Evolutionary conservation across 2,888 invertebrate genomes (phyloP).

Genomic region (Boloria euphrosyne): DNA sequence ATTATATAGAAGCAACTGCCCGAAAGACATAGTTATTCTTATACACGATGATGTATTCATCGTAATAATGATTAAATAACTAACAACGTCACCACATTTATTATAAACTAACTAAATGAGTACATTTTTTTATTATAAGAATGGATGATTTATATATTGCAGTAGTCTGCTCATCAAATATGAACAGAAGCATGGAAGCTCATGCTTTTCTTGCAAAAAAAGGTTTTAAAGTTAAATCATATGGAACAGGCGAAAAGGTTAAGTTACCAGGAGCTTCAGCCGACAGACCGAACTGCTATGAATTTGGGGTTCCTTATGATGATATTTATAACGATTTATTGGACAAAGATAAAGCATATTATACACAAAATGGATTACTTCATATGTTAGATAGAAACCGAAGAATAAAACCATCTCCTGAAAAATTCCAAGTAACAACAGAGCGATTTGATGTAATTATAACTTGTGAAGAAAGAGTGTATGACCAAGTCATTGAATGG

Average conservation of each 20-base stretch:
- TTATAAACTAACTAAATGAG: constrained; percentile 1
- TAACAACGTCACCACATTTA: constrained; percentile 23
- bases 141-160: constrained; percentile 88
- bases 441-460: constrained; percentile 98
- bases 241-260: constrained; percentile 96
- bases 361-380: constrained; percentile 98
- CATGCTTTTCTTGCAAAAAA: constrained; percentile 98
- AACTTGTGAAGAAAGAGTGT: constrained; percentile 98
- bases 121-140: constrained; percentile 19
- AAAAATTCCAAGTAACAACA: constrained; percentile 94
- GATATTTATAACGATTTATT: constrained; percentile 96
- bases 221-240: constrained; percentile 97
- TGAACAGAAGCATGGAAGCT: constrained; percentile 99
- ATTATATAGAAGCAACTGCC: too few species aligned
- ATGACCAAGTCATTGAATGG: constrained; percentile 98
- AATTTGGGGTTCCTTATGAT: constrained; percentile 97
- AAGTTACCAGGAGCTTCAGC: constrained; percentile 97
- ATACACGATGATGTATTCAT: background rate
- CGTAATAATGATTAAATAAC: constrained; percentile 24
- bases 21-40: too few species aligned
- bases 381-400: constrained; percentile 99
- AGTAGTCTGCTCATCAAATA: constrained; percentile 99
- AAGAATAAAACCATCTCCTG: constrained; percentile 96
- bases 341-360: constrained; percentile 94
- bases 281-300: constrained; percentile 97